Conservation (phyloP, 2,797 vertebrate species). For the Lepus oiostolus region DNA sequence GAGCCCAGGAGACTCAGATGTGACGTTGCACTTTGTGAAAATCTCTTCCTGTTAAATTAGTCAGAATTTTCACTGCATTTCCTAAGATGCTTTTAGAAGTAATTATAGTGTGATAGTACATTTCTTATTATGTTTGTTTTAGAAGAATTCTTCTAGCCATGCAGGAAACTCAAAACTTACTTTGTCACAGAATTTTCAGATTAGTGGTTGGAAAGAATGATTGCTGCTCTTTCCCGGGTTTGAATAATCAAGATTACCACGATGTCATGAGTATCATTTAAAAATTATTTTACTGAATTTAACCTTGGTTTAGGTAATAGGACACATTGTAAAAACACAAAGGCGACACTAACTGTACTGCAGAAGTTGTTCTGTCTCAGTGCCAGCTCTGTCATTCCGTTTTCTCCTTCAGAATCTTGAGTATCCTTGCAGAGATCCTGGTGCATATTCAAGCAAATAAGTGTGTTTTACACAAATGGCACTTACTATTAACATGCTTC, state of each 20-base stretch:
- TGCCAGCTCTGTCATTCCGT: not conserved
- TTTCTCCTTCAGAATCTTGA: not conserved
- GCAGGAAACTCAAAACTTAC: not conserved
- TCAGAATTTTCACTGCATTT: not conserved
- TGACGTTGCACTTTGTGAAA: not conserved
- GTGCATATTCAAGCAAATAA: not conserved
- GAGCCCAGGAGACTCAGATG: not conserved
- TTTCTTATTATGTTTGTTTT: not conserved
- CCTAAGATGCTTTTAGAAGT: not conserved
- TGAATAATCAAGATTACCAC: not conserved
- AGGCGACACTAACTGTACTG: not conserved
- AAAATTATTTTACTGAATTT: not conserved
- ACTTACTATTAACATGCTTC: not conserved
- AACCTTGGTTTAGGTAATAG: not conserved
- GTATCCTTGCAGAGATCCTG: not conserved
- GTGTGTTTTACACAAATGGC: not conserved
- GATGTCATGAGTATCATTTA: not conserved
- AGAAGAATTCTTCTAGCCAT: not conserved
- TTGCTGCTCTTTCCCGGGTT: not conserved
- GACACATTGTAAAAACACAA: not conserved
- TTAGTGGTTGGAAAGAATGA: not conserved
- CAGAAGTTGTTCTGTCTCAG: not conserved
- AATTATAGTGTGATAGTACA: not conserved
- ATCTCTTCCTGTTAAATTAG: not conserved
- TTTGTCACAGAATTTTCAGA: not conserved